Percentiles rank a stretch among this genome's conserved stretches.
phyloP scores from a whole-genome alignment of 2,888 invertebrate species.

The Endomychus coccineus region DNA sequence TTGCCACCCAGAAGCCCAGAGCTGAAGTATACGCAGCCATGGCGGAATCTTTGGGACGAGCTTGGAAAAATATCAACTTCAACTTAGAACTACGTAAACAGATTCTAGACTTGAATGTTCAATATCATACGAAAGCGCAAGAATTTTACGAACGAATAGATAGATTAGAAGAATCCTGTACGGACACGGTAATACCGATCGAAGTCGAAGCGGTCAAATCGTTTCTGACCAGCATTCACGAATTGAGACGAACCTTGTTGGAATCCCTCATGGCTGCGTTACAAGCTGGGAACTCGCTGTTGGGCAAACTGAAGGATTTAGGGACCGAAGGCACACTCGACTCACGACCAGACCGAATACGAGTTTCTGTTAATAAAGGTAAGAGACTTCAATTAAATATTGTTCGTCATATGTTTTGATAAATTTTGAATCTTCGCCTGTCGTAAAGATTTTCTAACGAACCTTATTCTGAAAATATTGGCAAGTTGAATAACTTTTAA shows the following conservation, averaged over 20 bases:
- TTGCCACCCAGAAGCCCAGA: slow-evolving; percentile 66
- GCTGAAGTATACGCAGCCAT: slow-evolving; percentile 80
- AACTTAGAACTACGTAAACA: slow-evolving; percentile 70
- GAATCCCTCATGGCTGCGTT: slow-evolving; percentile 73
- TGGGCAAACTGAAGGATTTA: slow-evolving; percentile 67
- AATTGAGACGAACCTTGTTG: slow-evolving; percentile 62
- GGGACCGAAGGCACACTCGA: slow-evolving; percentile 68
- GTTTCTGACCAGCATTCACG: slow-evolving; percentile 63
- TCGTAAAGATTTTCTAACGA: too few relatives aligned
- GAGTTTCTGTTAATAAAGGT: slow-evolving; percentile 45
- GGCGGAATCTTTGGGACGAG: slow-evolving; percentile 69
- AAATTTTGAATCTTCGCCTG: too few relatives aligned
- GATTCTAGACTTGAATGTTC: slow-evolving; percentile 68
- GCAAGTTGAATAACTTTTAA: too few relatives aligned
- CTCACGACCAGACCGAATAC: slow-evolving; percentile 57
- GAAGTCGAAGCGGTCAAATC: slow-evolving; percentile 66
- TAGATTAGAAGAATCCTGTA: slow-evolving; percentile 61
- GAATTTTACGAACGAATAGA: slow-evolving; percentile 64
- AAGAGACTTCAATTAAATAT: too few relatives aligned
- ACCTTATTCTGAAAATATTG: too few relatives aligned
- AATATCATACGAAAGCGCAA: slow-evolving; percentile 65
- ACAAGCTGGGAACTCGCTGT: slow-evolving; percentile 68
- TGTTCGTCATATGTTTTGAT: too few relatives aligned
- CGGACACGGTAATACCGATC: slow-evolving; percentile 58
- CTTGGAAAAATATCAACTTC: slow-evolving; percentile 77